Evolutionary conservation across 30 jellyfish, hydroid and myxozoan species (phyloP), one percentile per base, ranked within the genome.

Genomic region (Cassiopea andromeda): DNA sequence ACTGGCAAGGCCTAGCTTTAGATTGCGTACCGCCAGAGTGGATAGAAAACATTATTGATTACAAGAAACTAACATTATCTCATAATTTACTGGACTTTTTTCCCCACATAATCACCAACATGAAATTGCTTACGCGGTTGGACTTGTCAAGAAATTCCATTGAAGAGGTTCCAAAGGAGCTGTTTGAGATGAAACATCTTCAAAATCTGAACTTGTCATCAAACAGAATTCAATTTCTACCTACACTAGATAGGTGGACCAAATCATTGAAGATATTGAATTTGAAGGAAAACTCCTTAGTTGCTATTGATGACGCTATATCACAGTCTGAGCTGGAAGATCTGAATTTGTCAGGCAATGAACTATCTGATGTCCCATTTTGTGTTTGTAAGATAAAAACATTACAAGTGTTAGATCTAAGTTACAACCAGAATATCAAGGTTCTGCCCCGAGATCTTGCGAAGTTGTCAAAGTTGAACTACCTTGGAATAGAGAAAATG

Each of bases 1-100:
- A 93, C 60, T 93, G 98, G 98, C 93, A 86, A 69, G 97, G 97
- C 60, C 88, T 93, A 1, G 95, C 95, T 1, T 44, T 93, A 64
- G 66, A 90, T 38, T 14, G 71, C 1, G 46, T 93, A 1, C 87
- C 50, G n/a, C 96, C 84, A 16, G 85, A 71, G 1, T 93, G 98
- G 97, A 69, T 88, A 49, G 77, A 60, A n/a, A 90, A 82, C 43
- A 84, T 89, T 2, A 67, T 44, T 9, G 71, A 46, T 44, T 93
- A 83, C 86, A 88, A 89, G 75, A 89, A 78, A 71, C 90, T 88
- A 46, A 66, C 69, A 43, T 54, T 89, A 67, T 70, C 87, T 1
- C 91, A 81, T 67, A 92, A 92, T 69, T 7, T 44, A 47, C 69
- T 92, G 69, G 69, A 64, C 1, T 19, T 47, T 2, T 72, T 92